Conservation (phyloP, 1,140 invertebrate species). For the Plutomurus gul region DNA sequence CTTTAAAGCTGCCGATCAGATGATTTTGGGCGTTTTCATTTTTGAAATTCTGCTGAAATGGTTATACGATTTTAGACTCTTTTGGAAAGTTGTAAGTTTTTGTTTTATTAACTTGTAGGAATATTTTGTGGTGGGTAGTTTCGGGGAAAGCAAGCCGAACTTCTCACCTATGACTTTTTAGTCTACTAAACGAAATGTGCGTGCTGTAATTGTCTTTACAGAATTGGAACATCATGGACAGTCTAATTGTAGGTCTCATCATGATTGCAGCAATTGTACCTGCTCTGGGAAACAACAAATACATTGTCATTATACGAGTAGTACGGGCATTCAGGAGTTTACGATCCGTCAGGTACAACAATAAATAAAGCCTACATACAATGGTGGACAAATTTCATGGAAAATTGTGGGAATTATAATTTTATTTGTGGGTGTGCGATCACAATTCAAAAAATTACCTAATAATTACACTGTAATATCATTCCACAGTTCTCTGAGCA, state of each 20-base stretch:
- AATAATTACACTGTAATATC: neutral
- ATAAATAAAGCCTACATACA: neutral
- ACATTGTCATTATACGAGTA: constrained; percentile 52
- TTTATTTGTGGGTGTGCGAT: no score
- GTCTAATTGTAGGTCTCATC: constrained; percentile 50
- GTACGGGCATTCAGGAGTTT: constrained; percentile 55
- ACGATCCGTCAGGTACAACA: constrained; percentile 41
- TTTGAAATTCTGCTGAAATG: constrained; percentile 56
- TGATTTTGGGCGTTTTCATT: constrained; percentile 53
- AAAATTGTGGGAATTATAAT: no score
- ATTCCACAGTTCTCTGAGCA: constrained; percentile 37
- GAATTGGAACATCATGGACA: constrained; percentile 56
- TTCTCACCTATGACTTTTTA: no score
- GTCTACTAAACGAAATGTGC: no score
- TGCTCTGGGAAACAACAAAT: constrained; percentile 18
- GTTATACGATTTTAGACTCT: constrained; percentile 55
- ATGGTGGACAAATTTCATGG: no score
- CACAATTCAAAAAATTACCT: neutral
- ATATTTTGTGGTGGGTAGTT: no score
- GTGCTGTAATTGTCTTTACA: no score
- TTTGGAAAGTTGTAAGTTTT: constrained; percentile 50
- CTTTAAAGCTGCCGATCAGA: constrained; percentile 47
- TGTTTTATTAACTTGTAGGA: neutral
- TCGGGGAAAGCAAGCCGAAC: no score
- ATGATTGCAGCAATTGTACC: constrained; percentile 46